Base-by-base conservation (phyloP, 2,113 vertebrate species). In the Poeciliopsis retropinna region DNA sequence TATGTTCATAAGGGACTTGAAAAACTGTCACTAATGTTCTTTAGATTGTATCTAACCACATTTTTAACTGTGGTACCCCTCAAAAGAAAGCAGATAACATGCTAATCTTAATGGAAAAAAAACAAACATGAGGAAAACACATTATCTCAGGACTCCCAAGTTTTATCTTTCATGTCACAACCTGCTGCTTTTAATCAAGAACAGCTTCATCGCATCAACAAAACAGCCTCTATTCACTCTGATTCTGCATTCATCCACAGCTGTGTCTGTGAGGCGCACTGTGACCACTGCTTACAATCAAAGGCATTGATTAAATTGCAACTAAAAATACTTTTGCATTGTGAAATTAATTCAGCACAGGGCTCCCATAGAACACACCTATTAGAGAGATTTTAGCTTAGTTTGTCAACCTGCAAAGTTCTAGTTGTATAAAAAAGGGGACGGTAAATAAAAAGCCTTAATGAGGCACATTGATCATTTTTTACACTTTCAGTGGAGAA, bases 151-250 rank as follows among this genome's bases (percentile, higher is more conserved):
- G 29, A 54, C 11, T 44, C n/a, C 5, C 44, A 39, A 60, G 47
- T 32, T 66, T 72, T 67, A 22, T 51, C 19, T 67, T 66, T 72
- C 12, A 41, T 22, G 19, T 47, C 19, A 12, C 28, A 67, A 14
- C 27, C 28, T 67, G 41, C 64, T 60, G 34, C 62, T 67, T 27
- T 72, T 67, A 19, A 28, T 62, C n/a, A 67, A 65, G 39, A 39
- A 41, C 60, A 30, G 34, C 60, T 64, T 74, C 60, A 80, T 54
- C 54, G 17, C 61, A 60, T n/a, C 71, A 74, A 60, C 25, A 64
- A 64, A 32, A 27, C 15, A 68, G 41, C 17, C 44, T 57, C 32
- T 15, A 51, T 64, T 79, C 28, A 61, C 37, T 27, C 54, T 47
- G 57, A 62, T 51, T 63, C n/a, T 64, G 65, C 65, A 39, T 64